A percentile compares a stretch with the other conserved stretches of the same genome.
Conservation (phyloP, 2,113 vertebrate species). For the Hypocryptadius cinnamomeus region DNA sequence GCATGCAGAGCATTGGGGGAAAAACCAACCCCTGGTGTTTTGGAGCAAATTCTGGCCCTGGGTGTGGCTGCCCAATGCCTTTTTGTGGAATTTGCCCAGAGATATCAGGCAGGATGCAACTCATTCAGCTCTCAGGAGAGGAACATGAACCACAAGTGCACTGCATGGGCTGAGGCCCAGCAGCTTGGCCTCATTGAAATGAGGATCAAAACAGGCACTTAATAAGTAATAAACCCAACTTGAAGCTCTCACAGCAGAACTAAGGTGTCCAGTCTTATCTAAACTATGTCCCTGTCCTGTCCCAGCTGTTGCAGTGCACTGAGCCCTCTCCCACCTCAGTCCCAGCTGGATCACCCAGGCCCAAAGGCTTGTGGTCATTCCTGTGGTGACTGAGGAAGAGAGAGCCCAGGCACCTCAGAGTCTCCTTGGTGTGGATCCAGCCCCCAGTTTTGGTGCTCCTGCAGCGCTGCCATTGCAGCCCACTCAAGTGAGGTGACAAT, state of each 20-base stretch:
- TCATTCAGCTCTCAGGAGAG: background rate
- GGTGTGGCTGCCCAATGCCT: background rate
- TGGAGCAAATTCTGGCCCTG: background rate
- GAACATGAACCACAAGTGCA: background rate
- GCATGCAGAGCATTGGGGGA: background rate
- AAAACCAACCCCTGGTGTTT: background rate
- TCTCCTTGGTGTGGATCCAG: background rate
- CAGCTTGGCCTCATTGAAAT: background rate
- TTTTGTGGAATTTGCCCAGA: background rate
- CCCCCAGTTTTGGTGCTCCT: background rate
- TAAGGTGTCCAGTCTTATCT: background rate
- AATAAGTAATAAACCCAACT: background rate
- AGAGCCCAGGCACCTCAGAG: background rate
- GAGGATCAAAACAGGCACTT: background rate
- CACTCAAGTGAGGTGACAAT: background rate
- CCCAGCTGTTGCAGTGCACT: background rate
- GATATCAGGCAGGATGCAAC: constrained; percentile 13
- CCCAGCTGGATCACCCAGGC: background rate
- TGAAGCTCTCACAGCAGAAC: background rate
- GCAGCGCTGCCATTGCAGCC: background rate
- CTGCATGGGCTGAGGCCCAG: background rate
- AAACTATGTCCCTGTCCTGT: background rate
- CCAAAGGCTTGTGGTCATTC: background rate
- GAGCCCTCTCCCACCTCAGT: background rate
- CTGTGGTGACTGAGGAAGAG: background rate